Percentiles rank a stretch among this genome's conserved stretches.
phyloP scores from a whole-genome alignment of 2,113 vertebrate species.

The Tringa solitaria region DNA sequence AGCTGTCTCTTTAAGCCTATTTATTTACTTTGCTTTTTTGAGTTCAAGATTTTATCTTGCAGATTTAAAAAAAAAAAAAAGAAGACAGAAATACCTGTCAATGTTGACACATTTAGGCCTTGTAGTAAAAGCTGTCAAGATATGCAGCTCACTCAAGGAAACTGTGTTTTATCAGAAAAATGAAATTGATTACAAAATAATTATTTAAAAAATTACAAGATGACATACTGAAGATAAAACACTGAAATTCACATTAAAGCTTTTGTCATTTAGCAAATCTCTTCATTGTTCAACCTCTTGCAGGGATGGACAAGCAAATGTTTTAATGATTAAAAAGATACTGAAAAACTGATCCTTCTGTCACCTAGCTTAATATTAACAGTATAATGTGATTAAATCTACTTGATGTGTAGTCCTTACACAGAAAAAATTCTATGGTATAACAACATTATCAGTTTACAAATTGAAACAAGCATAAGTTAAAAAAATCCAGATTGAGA shows the following conservation, averaged over 20 bases:
- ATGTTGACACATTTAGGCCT: not conserved
- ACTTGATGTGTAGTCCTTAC: not conserved
- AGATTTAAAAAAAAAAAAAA: not conserved
- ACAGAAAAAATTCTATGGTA: not conserved
- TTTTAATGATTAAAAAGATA: slow-evolving; percentile 23
- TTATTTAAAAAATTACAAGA: not conserved
- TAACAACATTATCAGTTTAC: not conserved
- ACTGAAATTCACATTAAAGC: not conserved
- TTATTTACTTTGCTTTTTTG: slow-evolving; percentile 23
- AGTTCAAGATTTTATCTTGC: not conserved
- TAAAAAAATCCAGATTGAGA: not conserved
- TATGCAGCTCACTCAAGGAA: not conserved
- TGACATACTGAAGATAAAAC: not conserved
- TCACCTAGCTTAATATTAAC: not conserved
- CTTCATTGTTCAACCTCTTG: not conserved
- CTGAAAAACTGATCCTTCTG: not conserved
- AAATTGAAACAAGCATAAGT: not conserved
- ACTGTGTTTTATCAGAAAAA: not conserved
- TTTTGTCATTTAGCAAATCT: not conserved
- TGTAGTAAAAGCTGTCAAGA: not conserved
- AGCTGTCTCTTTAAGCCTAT: not conserved
- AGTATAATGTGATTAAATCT: not conserved
- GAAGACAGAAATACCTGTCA: not conserved
- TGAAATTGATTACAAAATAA: not conserved
- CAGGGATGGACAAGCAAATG: not conserved